phyloP scores from a whole-genome alignment of 2,888 invertebrate genomes.

The Lasius fuliginosus region DNA sequence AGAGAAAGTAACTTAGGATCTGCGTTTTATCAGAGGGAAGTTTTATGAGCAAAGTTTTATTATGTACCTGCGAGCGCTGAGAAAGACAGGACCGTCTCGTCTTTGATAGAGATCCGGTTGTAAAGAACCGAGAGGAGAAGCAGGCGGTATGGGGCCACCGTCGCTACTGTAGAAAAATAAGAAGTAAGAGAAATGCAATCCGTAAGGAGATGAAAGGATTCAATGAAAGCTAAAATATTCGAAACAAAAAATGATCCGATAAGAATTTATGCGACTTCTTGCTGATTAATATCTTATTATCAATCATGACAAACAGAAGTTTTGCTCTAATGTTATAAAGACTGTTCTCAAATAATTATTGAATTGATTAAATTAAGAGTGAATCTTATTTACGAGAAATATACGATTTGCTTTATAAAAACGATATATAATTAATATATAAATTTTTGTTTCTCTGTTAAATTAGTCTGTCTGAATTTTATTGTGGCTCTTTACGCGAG shows the following conservation, averaged over 20 bases:
- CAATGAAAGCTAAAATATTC: neutral
- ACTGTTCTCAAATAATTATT: neutral
- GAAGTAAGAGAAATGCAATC: neutral
- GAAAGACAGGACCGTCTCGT: conserved; percentile 92
- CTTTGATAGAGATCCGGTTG: conserved; percentile 95
- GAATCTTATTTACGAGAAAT: neutral
- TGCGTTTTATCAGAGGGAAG: neutral
- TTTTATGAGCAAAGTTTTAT: conserved; percentile 32
- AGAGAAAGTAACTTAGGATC: neutral
- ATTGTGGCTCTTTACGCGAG: neutral
- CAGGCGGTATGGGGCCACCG: conserved; percentile 86
- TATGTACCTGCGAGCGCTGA: conserved; percentile 87
- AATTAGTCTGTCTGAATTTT: neutral
- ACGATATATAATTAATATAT: neutral
- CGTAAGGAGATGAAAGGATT: neutral
- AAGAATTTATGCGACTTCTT: neutral
- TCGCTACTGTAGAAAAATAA: conserved; percentile 79
- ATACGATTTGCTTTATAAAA: neutral
- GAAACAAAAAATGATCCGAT: neutral
- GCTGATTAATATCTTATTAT: neutral
- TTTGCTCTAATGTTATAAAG: neutral
- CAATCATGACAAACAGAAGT: neutral
- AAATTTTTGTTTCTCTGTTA: neutral
- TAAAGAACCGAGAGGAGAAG: conserved; percentile 92
- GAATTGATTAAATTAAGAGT: neutral